phyloP scores from a whole-genome alignment of 2,888 invertebrate species.

The Mayetiola destructor region DNA sequence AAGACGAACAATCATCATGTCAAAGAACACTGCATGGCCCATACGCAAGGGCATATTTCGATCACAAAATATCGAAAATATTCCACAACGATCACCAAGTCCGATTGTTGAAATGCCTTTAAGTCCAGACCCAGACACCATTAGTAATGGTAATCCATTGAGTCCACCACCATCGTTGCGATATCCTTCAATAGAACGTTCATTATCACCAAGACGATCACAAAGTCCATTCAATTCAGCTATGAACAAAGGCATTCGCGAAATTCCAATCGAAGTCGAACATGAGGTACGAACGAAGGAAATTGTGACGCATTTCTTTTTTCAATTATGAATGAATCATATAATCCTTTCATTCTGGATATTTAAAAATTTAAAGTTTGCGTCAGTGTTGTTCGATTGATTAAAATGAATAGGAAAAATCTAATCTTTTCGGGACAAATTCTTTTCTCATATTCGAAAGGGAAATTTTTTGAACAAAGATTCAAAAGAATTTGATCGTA shows the following conservation, averaged over 20 bases:
- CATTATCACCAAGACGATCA: slow-evolving; percentile 23
- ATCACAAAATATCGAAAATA: slow-evolving; percentile 35
- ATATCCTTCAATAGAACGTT: slow-evolving; percentile 22
- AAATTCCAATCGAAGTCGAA: slow-evolving; percentile 35
- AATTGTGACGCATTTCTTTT: no score
- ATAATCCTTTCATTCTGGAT: no score
- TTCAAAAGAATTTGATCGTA: no score
- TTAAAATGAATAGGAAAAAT: no score
- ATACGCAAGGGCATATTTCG: slow-evolving; percentile 46
- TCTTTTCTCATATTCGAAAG: no score
- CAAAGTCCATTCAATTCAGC: slow-evolving; percentile 19
- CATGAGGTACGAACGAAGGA: slow-evolving; percentile 20
- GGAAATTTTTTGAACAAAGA: no score
- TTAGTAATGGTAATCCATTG: slow-evolving; percentile 12
- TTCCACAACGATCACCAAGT: slow-evolving; percentile 29
- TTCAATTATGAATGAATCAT: no score
- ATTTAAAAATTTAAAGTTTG: no score
- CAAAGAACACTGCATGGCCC: slow-evolving; percentile 58
- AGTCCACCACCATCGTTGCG: slow-evolving; percentile 14
- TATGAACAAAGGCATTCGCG: slow-evolving; percentile 22
- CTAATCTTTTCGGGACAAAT: no score
- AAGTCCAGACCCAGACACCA: slow-evolving; percentile 26
- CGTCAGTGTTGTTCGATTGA: no score
- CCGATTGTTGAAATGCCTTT: slow-evolving; percentile 36
- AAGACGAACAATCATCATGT: no score